A percentile compares a stretch with the other conserved stretches of the same genome.
Evolutionary conservation across 2,797 vertebrate genomes (phyloP).

Genomic region (Lithobates sylvaticus): DNA sequence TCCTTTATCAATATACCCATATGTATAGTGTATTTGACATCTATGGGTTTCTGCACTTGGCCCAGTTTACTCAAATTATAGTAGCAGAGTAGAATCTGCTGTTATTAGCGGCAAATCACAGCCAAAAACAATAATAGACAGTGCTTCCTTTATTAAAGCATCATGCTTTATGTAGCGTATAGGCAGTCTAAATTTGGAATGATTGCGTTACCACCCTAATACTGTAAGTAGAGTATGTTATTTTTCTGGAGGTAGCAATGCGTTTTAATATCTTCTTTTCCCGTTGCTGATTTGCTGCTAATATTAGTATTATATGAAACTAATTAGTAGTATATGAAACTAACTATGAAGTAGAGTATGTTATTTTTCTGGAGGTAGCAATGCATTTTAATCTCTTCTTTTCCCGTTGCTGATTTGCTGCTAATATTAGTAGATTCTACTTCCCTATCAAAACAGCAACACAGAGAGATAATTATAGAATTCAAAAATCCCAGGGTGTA

Average conservation of each 20-base stretch:
- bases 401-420: not conserved
- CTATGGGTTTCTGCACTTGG: not conserved
- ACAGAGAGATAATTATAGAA: slow-evolving; percentile 65
- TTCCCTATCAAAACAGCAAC: slow-evolving; percentile 63
- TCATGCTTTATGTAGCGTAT: not conserved
- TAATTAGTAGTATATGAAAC: too few species aligned
- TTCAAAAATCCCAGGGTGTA: slow-evolving; percentile 40
- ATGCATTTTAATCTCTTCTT: too few species aligned
- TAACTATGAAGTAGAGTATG: too few species aligned
- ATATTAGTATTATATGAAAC: too few species aligned
- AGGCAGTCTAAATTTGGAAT: too few species aligned
- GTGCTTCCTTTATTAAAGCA: not conserved
- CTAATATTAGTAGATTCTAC: slow-evolving; percentile 60
- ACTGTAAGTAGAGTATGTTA: too few species aligned
- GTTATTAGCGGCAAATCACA: too few species aligned
- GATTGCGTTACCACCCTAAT: too few species aligned
- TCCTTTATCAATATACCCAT: not conserved
- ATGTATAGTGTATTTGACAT: not conserved
- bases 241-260: too few species aligned
- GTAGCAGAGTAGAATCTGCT: not conserved
- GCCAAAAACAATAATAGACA: not conserved
- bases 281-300: slow-evolving; percentile 13
- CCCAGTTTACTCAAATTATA: not conserved
- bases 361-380: too few species aligned
- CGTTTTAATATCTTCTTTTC: too few species aligned